Evolutionary conservation across 2,888 invertebrate genomes (phyloP), one percentile per base, ranked within the genome.

Genomic region (Nephrocerus scutellatus): DNA sequence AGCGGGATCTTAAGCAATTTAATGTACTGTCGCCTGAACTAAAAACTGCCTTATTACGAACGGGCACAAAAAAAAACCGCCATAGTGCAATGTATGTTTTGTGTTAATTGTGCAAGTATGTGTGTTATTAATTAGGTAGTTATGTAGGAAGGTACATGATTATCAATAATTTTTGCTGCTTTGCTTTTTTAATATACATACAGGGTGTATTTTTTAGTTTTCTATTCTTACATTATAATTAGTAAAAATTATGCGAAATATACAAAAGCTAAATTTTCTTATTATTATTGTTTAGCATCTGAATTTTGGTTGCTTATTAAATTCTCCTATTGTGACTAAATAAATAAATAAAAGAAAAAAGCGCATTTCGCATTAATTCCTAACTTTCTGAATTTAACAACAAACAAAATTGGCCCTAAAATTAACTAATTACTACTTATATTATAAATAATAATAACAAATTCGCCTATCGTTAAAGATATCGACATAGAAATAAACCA

Each of bases 401-500:
- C n/a, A n/a, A n/a, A n/a, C n/a, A n/a, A n/a, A n/a, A n/a, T n/a
- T n/a, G n/a, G n/a, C n/a, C n/a, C n/a, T n/a, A n/a, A n/a, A n/a
- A n/a, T n/a, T n/a, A n/a, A n/a, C n/a, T n/a, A n/a, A n/a, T n/a
- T n/a, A n/a, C n/a, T n/a, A n/a, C n/a, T n/a, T n/a, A n/a, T n/a
- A n/a, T n/a, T n/a, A n/a, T n/a, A n/a, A n/a, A n/a, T n/a, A n/a
- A n/a, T n/a, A n/a, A n/a, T n/a, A n/a, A n/a, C n/a, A n/a, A n/a
- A n/a, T n/a, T n/a, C n/a, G n/a, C n/a, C 39, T 43, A 51, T 41
- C 53, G 62, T 60, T 65, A 63, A 44, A 63, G 59, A 52, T 55
- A 54, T 48, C 53, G 55, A 44, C 53, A 57, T 36, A 62, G 39
- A 45, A 52, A 45, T 41, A 56, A 50, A 42, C 60, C 51, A 37